These are phyloP conservation scores for Dinothrombium tinctorium DNA, from an alignment of 1,140 invertebrate species.

Conservation along the genomic window DNA sequence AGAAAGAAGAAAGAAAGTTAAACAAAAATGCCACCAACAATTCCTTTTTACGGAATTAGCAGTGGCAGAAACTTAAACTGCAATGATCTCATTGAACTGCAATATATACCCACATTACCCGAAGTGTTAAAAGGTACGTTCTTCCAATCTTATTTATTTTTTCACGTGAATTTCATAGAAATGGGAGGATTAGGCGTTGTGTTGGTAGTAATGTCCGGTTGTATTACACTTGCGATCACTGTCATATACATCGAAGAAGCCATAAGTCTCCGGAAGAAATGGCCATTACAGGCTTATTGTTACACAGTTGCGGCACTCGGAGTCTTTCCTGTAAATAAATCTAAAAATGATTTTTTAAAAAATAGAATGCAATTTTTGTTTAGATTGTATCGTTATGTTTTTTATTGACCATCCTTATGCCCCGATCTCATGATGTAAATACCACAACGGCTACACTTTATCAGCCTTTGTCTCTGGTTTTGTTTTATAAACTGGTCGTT, in stretches of 20 bases:
- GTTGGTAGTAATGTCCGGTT: no score
- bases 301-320: conserved; percentile 1
- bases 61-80: conserved; percentile 8
- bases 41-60: no score
- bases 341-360: not conserved
- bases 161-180: not conserved
- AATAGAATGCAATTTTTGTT: not conserved
- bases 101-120: conserved; percentile 8
- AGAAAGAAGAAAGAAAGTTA: no score
- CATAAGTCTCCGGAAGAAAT: conserved; percentile 2
- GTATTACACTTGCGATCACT: not conserved
- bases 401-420: conserved; percentile 7
- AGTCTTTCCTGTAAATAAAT: conserved; percentile 7
- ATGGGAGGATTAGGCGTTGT: conserved; percentile 1
- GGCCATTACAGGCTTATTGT: conserved; percentile 6
- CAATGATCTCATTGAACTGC: conserved; percentile 7
- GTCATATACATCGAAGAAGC: conserved; percentile 7
- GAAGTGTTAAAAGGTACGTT: conserved; percentile 5
- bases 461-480: conserved; percentile 7
- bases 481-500: conserved; percentile 8
- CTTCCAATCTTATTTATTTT: not conserved
- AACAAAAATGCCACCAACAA: no score
- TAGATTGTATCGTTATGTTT: conserved; percentile 9
- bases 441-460: conserved; percentile 7
- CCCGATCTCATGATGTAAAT: conserved; percentile 7